Evolutionary conservation across 1,140 invertebrate species (phyloP).

Genomic region (Caenorhabditis briggsae): DNA sequence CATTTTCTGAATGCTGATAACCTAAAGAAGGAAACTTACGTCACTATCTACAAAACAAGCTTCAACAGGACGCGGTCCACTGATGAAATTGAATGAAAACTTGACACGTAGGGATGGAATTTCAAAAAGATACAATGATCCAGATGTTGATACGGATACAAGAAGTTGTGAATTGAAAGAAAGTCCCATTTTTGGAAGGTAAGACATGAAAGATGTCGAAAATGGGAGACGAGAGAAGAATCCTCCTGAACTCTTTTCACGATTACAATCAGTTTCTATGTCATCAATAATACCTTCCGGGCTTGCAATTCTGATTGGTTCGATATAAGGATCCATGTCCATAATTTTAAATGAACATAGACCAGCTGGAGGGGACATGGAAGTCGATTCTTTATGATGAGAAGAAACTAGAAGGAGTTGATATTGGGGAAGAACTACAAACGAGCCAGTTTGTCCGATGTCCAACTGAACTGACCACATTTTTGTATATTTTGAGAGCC

Average conservation of each 20-base stretch:
- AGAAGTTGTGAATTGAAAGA: slow-evolving; percentile 32
- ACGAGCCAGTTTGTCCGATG: slow-evolving; percentile 37
- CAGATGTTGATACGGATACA: slow-evolving; percentile 21
- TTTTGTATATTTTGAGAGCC: slow-evolving; percentile 12
- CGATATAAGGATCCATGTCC: slow-evolving; percentile 37
- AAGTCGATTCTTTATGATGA: slow-evolving; percentile 28
- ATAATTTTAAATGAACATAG: slow-evolving; percentile 51
- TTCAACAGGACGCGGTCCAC: slow-evolving; percentile 26
- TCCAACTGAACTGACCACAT: slow-evolving; percentile 50
- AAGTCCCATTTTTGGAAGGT: neutral
- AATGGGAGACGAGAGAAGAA: slow-evolving; percentile 30
- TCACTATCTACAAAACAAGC: slow-evolving; percentile 56
- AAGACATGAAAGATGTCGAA: slow-evolving; percentile 34
- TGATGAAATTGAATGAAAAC: slow-evolving; percentile 21
- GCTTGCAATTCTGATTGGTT: slow-evolving; percentile 30
- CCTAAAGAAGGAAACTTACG: slow-evolving; percentile 10
- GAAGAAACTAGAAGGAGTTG: slow-evolving; percentile 43
- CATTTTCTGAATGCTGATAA: neutral
- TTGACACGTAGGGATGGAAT: slow-evolving; percentile 5
- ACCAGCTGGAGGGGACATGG: slow-evolving; percentile 2
- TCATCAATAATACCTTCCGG: neutral
- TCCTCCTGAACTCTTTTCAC: neutral
- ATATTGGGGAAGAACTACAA: slow-evolving; percentile 37
- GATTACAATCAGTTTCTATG: neutral
- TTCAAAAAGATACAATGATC: slow-evolving; percentile 37